A percentile compares a stretch with the other conserved stretches of the same genome.
phyloP scores from a whole-genome alignment of 2,888 invertebrate species.

The Drymonia ruficornis region DNA sequence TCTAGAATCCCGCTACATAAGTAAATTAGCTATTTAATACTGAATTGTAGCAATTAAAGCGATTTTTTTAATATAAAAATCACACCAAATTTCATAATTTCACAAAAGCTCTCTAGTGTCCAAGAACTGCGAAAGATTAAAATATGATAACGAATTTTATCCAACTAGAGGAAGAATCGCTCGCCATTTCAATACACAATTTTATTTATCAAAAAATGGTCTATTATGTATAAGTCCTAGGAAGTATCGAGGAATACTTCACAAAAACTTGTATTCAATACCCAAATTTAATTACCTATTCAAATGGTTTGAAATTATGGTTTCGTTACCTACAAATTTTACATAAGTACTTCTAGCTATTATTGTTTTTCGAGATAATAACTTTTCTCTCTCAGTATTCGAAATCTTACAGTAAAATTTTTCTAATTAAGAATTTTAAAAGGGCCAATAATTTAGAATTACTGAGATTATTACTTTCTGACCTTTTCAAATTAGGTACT shows the following conservation, averaged over 20 bases:
- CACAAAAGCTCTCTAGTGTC: conserved; percentile 27
- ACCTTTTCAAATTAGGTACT: conserved; percentile 16
- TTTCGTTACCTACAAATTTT: background rate
- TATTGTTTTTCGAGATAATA: conserved; percentile 50
- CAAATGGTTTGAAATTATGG: background rate
- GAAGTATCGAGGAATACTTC: conserved; percentile 12
- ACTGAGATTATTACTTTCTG: conserved; percentile 16
- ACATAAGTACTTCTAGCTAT: conserved; percentile 33
- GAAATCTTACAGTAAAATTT: conserved; percentile 18
- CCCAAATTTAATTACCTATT: no score
- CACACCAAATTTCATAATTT: conserved; percentile 23
- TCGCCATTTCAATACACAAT: conserved; percentile 10
- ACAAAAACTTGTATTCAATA: conserved; percentile 22
- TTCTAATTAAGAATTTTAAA: conserved; percentile 28
- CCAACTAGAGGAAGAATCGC: conserved; percentile 36
- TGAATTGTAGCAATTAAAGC: conserved; percentile 37
- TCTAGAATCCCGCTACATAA: conserved; percentile 19
- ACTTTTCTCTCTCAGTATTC: conserved; percentile 52
- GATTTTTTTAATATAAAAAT: conserved; percentile 22
- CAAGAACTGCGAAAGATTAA: conserved; percentile 24
- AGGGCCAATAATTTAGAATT: conserved; percentile 26
- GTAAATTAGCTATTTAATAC: conserved; percentile 36
- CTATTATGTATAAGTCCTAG: conserved; percentile 28
- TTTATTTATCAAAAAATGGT: conserved; percentile 15
- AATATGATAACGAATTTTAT: conserved; percentile 26